phyloP scores from a whole-genome alignment of 2,113 vertebrate species.

The Eupsittula cactorum region DNA sequence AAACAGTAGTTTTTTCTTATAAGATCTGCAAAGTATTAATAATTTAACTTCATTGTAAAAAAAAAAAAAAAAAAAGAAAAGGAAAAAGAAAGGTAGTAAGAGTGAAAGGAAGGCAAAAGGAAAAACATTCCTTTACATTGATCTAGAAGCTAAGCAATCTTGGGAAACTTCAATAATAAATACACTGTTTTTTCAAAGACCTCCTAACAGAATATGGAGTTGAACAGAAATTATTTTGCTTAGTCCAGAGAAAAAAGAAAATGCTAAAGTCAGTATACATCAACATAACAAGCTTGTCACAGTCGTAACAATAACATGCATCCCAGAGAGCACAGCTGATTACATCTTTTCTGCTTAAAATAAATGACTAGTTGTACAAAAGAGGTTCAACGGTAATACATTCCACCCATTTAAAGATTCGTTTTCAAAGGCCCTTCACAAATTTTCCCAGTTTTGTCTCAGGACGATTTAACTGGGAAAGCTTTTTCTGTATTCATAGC shows the following conservation, averaged over 20 bases:
- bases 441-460: background rate
- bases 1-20: no score
- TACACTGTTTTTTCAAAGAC: background rate
- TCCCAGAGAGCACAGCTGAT: background rate
- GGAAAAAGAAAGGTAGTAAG: background rate
- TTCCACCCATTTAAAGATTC: background rate
- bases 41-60: no score
- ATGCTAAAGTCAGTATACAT: background rate
- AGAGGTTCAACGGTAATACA: background rate
- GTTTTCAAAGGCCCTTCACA: background rate
- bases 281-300: background rate
- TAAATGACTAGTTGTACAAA: background rate
- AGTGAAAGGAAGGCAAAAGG: background rate
- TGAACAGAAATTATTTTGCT: background rate
- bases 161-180: background rate
- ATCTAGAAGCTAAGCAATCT: background rate
- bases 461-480: background rate
- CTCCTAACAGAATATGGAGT: background rate
- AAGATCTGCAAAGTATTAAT: no score
- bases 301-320: background rate
- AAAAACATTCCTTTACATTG: background rate
- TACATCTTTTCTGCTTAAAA: background rate
- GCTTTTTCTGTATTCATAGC: background rate
- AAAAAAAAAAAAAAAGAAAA: background rate
- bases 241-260: background rate